A percentile compares a stretch with the other conserved stretches of the same genome.
Conservation (phyloP, 2,888 invertebrate genomes). For the Netelia melanura region DNA sequence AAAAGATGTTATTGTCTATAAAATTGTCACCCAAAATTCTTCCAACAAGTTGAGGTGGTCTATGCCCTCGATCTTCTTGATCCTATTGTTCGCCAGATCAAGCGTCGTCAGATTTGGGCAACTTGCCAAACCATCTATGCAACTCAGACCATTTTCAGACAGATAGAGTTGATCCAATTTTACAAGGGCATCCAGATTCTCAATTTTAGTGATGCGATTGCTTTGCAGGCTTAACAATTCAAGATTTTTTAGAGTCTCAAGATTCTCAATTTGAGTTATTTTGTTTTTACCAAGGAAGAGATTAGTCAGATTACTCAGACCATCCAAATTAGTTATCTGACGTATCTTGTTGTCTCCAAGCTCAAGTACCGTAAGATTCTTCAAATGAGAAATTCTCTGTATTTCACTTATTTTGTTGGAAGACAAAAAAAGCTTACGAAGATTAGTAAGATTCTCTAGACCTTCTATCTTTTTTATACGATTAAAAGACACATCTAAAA, state of each 20-base stretch:
- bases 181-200: slow-evolving; percentile 91
- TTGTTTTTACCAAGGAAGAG: slow-evolving; percentile 98
- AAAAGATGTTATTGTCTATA: slow-evolving; percentile 40
- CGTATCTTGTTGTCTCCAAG: slow-evolving; percentile 97
- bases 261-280: slow-evolving; percentile 93
- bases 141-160: slow-evolving; percentile 95
- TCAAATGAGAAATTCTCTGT: slow-evolving; percentile 93
- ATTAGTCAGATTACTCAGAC: slow-evolving; percentile 90
- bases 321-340: slow-evolving; percentile 94
- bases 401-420: slow-evolving; percentile 96
- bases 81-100: slow-evolving; percentile 95
- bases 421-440: slow-evolving; percentile 94
- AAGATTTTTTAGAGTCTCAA: slow-evolving; percentile 90
- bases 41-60: slow-evolving; percentile 91
- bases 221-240: slow-evolving; percentile 95
- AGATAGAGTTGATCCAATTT: slow-evolving; percentile 95
- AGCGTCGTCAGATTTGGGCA: slow-evolving; percentile 92
- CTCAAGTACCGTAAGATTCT: slow-evolving; percentile 93
- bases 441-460: slow-evolving; percentile 90
- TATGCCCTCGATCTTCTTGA: slow-evolving; percentile 92
- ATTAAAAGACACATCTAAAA: slow-evolving; percentile 98
- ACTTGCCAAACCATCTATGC: slow-evolving; percentile 91
- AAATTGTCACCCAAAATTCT: slow-evolving; percentile 95
- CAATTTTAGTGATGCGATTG: slow-evolving; percentile 95
- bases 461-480: slow-evolving; percentile 95